Evolutionary conservation across 2,797 vertebrate species (phyloP).

Genomic region (Labeo calbasu): DNA sequence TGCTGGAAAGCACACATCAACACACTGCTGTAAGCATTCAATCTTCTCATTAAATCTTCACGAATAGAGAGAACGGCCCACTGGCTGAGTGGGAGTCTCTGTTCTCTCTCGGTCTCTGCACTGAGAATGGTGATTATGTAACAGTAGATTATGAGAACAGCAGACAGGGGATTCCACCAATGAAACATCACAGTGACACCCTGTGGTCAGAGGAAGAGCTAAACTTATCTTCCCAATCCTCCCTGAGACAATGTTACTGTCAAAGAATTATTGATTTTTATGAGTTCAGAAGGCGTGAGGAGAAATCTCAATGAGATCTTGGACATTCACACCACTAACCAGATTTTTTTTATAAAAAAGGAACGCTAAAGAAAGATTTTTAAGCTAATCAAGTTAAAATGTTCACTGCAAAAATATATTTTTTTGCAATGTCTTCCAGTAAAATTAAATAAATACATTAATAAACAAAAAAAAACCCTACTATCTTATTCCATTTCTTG

Average conservation of each 20-base stretch:
- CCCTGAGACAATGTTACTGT: background rate
- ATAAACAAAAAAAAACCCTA: too few relatives aligned
- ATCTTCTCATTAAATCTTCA: conserved; percentile 10
- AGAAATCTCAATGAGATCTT: background rate
- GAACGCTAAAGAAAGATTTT: background rate
- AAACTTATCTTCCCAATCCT: background rate
- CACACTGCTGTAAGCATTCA: background rate
- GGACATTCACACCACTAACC: background rate
- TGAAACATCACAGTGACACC: conserved; percentile 68
- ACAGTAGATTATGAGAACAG: conserved; percentile 44
- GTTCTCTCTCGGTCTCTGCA: conserved; percentile 7
- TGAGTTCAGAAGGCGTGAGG: background rate
- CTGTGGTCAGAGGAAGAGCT: conserved; percentile 63
- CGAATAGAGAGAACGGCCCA: conserved; percentile 1
- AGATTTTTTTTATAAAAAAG: background rate
- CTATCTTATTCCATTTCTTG: too few relatives aligned
- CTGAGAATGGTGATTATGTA: conserved; percentile 40
- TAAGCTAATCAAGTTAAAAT: background rate
- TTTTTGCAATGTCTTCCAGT: too few relatives aligned
- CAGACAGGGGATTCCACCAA: conserved; percentile 51
- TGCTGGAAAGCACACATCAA: background rate
- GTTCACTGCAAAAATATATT: background rate
- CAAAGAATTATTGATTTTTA: background rate
- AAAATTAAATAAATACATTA: too few relatives aligned
- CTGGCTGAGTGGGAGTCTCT: conserved; percentile 34